phyloP scores from a whole-genome alignment of 2,888 invertebrate genomes.

The Zeuzera pyrina region DNA sequence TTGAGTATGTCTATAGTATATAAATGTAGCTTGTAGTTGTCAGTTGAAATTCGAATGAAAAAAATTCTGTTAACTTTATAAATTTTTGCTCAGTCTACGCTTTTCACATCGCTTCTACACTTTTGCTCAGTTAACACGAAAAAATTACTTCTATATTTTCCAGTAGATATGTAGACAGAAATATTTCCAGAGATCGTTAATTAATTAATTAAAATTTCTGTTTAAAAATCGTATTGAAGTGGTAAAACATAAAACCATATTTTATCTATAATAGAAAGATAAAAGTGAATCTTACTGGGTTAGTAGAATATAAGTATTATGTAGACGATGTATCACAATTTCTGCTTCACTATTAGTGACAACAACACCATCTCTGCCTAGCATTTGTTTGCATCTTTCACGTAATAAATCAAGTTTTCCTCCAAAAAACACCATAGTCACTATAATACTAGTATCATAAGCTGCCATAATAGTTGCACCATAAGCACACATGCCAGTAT shows the following conservation, averaged over 20 bases:
- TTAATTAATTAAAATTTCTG: too few species aligned
- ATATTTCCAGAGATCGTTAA: background rate
- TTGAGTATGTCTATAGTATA: too few species aligned
- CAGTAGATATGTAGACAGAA: too few species aligned
- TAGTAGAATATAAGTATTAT: slow-evolving; percentile 33
- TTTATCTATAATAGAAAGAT: background rate
- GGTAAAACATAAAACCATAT: background rate
- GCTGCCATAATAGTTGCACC: slow-evolving; percentile 42
- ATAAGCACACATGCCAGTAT: slow-evolving; percentile 31
- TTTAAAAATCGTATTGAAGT: background rate
- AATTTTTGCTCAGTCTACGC: too few species aligned
- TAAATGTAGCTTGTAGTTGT: too few species aligned
- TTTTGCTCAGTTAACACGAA: too few species aligned
- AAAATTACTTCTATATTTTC: too few species aligned
- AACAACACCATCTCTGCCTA: slow-evolving; percentile 19
- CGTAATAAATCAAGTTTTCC: slow-evolving; percentile 48
- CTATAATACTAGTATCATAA: slow-evolving; percentile 42
- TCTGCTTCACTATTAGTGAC: slow-evolving; percentile 24
- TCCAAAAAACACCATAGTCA: slow-evolving; percentile 50
- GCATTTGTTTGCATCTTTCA: slow-evolving; percentile 42
- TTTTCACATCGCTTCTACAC: too few species aligned
- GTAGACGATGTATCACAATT: slow-evolving; percentile 30
- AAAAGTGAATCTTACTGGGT: slow-evolving; percentile 55
- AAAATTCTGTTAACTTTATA: too few species aligned
- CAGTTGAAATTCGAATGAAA: too few species aligned